Percentiles rank a stretch among this genome's conserved stretches.
These are phyloP conservation scores for Prietella phreatophila DNA, from an alignment of 2,113 vertebrate species.

Conservation along the genomic window DNA sequence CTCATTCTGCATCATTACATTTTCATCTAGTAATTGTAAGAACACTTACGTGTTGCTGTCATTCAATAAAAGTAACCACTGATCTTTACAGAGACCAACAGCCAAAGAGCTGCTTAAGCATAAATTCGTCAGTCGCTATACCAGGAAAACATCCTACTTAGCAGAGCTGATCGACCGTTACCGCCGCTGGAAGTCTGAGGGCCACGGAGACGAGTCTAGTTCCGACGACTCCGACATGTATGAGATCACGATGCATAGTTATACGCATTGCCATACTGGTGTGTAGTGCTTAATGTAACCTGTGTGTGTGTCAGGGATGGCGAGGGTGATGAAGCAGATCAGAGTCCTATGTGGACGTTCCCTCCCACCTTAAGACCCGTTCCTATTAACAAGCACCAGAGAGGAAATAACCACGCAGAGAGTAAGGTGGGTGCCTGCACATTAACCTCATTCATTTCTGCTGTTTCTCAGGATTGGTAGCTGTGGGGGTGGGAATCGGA, in stretches of 20 bases:
- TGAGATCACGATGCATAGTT: neutral
- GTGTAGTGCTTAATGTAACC: neutral
- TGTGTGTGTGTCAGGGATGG: conserved; percentile 74
- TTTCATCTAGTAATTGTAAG: neutral
- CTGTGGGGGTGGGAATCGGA: neutral
- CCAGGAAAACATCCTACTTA: conserved; percentile 96
- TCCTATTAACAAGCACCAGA: conserved; percentile 86
- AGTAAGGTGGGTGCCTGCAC: conserved; percentile 71
- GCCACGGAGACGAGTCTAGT: conserved; percentile 92
- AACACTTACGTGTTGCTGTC: neutral
- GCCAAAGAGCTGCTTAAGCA: conserved; percentile 96
- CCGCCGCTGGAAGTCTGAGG: conserved; percentile 95
- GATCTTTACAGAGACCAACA: conserved; percentile 82
- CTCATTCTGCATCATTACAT: neutral
- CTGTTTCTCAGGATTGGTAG: neutral
- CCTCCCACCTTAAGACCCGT: conserved; percentile 89
- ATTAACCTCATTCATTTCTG: neutral
- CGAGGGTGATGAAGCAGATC: conserved; percentile 84
- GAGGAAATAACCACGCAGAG: conserved; percentile 78
- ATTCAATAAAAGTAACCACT: neutral
- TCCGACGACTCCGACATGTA: conserved; percentile 96
- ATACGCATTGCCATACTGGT: too few species aligned
- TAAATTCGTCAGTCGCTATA: conserved; percentile 97
- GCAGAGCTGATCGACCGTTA: conserved; percentile 92
- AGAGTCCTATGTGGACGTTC: conserved; percentile 90